Base-by-base conservation (phyloP, 2,888 invertebrate species). In the Hyles lineata region DNA sequence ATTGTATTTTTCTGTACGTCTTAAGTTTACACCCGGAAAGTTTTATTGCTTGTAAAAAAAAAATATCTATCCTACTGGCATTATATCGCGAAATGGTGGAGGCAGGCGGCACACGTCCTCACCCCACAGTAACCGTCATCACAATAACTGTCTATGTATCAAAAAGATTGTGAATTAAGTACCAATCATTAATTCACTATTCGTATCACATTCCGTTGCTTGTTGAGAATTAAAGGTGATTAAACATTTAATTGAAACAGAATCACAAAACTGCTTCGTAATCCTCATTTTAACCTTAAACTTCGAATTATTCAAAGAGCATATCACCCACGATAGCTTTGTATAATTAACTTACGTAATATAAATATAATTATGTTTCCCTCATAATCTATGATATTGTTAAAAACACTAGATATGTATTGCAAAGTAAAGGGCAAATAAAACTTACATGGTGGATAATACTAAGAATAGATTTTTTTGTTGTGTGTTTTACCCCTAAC, bases 91-190 rank as follows among this genome's bases (percentile, higher is more conserved):
- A 70, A 55, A 58, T 70, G 17, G 50, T 73, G 17, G 25, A 67
- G 32, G 8, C 67, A 21, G 71, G 73, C 75, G 73, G 75, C 82
- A 79, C 86, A 85, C 86, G 85, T 85, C 86, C 83, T 82, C 78
- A 73, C 86, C 58, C 74, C 67, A 72, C 81, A 75, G 83, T 77
- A 77, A 79, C 81, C 80, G 81, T 75, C 80, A 80, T 78, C 72
- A 81, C 80, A 82, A 82, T 84, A 84, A 62, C 60, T 60, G 62
- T 71, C 71, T 62, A 71, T 55, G 62, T 55, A 67, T 60, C 25
- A 52, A 70, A 59, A 60, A 60, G 69, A 43, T 43, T 50, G 23
- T 55, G 60, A 70, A 50, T 70, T 35, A 50, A 60, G 21, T 70
- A 43, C 23, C 21, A 35, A 72, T 50, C 50, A 60, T 72, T 70